Conservation (phyloP, 2,113 vertebrate species). For the Rostratula benghalensis region DNA sequence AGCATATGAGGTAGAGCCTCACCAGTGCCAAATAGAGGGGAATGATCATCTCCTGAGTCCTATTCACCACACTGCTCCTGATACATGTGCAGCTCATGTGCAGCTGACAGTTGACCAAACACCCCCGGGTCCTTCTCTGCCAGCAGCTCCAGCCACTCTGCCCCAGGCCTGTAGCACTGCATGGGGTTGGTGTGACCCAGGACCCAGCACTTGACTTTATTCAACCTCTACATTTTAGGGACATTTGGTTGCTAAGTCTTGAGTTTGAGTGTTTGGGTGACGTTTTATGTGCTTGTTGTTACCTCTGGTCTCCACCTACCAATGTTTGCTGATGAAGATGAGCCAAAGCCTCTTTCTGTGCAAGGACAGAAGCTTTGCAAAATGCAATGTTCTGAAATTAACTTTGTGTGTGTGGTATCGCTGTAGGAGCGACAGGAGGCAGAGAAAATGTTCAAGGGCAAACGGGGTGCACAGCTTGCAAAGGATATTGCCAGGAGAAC, state of each 20-base stretch:
- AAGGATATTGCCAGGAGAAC: conserved; percentile 99
- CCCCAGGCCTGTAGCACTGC: too few species aligned
- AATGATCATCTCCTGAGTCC: too few species aligned
- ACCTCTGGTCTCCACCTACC: background rate
- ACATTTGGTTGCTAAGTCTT: accelerated
- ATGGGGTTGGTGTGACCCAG: too few species aligned
- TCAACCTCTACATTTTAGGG: background rate
- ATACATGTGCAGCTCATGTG: too few species aligned
- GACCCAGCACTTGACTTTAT: too few species aligned
- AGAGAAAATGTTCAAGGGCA: conserved; percentile 99
- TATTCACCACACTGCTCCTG: too few species aligned
- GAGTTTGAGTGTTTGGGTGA: background rate
- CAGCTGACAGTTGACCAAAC: too few species aligned
- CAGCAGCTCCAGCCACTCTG: too few species aligned
- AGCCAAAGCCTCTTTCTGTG: conserved; percentile 42
- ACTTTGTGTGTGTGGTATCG: conserved; percentile 89
- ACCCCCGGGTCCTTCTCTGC: too few species aligned
- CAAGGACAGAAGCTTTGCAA: conserved; percentile 61
- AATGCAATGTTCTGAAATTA: conserved; percentile 77
- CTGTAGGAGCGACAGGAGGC: conserved; percentile 98
- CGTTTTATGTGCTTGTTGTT: background rate
- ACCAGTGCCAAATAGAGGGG: too few species aligned
- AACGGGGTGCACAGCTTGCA: conserved; percentile 98
- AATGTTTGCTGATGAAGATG: background rate
- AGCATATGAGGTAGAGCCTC: too few species aligned